Evolutionary conservation across 30 jellyfish, hydroid and myxozoan genomes (phyloP), one percentile per base, ranked within the genome.

Genomic region (Cassiopea andromeda): DNA sequence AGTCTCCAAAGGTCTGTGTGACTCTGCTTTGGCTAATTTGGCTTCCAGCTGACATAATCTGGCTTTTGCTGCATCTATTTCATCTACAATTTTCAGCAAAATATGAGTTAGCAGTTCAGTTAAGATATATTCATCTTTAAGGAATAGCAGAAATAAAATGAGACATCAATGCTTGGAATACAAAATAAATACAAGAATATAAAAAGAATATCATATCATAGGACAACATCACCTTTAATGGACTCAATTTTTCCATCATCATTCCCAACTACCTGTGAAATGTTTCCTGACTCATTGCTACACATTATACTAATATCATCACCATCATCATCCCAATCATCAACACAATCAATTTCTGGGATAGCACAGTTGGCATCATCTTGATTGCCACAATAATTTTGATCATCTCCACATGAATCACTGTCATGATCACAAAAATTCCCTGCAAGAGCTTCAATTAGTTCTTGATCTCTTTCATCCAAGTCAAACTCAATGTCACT

Each of bases 41-140:
- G 48, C 78, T 60, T 77, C 84, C 64, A 77, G 71, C 74, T 44
- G 73, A 13, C 49, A 64, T 14, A 92, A 45, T 82, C 75, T 77
- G 9, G 91, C 96, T 57, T 81, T 84, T 72, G 89, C 13, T 17
- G 77, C 86, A 17, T 85, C 73, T 27, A 85, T 80, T 57, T 86
- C 95, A 69, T 91, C 97, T 92, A 79, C 46, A 85, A 44, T 12
- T 3, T 2, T 5, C 7, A 46, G 10, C 71, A 7, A 17, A 1
- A 78, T 78, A 50, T 68, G 77, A 68, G 6, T 7, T 68, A 14
- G 48, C 47, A 72, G 10, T 19, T 50, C 38, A 27, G 38, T 27
- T 27, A 27, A 27, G 38, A 27, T 27, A 27, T 27, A 27, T 27
- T 27, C 38, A 27, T 27, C 38, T 27, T 27, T 27, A 27, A 27